Evolutionary conservation across 2,888 invertebrate species (phyloP).

Genomic region (Lasioglossum figueresi): DNA sequence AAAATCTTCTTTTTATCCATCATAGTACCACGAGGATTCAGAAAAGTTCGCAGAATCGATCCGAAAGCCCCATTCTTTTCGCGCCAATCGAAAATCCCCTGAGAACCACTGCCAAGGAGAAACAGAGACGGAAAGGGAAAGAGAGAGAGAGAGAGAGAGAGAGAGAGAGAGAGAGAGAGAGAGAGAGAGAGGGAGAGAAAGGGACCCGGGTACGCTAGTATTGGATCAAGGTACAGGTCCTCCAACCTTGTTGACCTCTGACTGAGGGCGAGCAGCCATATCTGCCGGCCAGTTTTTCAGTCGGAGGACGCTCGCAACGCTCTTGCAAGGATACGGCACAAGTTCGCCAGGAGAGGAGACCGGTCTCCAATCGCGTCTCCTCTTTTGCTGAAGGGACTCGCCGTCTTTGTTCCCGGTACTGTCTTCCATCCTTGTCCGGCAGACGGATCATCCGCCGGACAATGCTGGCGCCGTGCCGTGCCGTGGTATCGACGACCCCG

Average conservation of each 20-base stretch:
- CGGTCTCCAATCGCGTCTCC: conserved; percentile 62
- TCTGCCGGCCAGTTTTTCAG: conserved; percentile 62
- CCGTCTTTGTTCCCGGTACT: conserved; percentile 45
- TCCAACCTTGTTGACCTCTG: conserved; percentile 70
- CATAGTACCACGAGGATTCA: neutral
- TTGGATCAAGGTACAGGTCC: conserved; percentile 60
- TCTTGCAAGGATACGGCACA: conserved; percentile 62
- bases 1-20: neutral
- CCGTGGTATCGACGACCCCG: conserved; percentile 58
- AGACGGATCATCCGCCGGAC: conserved; percentile 58
- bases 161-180: too few relatives aligned
- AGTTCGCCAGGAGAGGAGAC: conserved; percentile 48
- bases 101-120: conserved; percentile 56
- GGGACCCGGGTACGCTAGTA: conserved; percentile 27
- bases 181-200: neutral
- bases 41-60: neutral
- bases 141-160: neutral
- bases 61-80: neutral
- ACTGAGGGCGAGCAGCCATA: conserved; percentile 61
- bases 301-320: conserved; percentile 55
- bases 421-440: conserved; percentile 36
- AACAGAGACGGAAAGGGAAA: neutral
- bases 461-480: conserved; percentile 65
- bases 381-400: conserved; percentile 57
- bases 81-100: neutral